Conservation (phyloP, 2,888 invertebrate genomes). For the Branchipolynoe longqiensis region DNA sequence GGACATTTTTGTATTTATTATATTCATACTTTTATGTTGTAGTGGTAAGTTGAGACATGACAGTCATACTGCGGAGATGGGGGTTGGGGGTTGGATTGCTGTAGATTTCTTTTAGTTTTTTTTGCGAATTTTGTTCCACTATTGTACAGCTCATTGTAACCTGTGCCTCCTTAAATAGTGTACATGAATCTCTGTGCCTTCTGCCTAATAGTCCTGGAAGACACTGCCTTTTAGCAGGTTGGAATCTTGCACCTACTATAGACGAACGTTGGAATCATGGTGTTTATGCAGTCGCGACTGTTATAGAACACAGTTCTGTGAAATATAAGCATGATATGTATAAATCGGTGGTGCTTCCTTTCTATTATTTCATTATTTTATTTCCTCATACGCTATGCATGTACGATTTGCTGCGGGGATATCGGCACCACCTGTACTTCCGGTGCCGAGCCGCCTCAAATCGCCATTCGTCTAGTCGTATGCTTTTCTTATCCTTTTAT, state of each 20-base stretch:
- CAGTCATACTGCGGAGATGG: not conserved
- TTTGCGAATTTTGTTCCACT: not conserved
- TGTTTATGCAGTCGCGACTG: not conserved
- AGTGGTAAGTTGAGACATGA: slow-evolving; percentile 4
- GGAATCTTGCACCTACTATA: not conserved
- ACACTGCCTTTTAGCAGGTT: not conserved
- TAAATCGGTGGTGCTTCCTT: not conserved
- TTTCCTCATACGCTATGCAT: no score
- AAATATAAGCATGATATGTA: no score
- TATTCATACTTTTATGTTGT: no score
- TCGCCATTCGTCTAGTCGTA: no score
- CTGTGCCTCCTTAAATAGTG: slow-evolving; percentile 17
- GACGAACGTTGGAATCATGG: not conserved
- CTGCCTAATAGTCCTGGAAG: not conserved
- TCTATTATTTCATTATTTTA: not conserved
- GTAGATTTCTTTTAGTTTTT: no score
- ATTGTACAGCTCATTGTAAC: slow-evolving; percentile 7
- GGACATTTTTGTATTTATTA: no score
- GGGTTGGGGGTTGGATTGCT: not conserved
- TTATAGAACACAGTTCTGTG: no score
- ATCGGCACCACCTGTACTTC: no score
- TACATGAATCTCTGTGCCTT: slow-evolving; percentile 35
- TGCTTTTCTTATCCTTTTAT: no score
- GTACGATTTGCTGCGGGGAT: no score
- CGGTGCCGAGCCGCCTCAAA: no score